These are phyloP conservation scores for Drosophila sordidapex DNA, from an alignment of 2,888 invertebrate genomes.

Conservation along the genomic window DNA sequence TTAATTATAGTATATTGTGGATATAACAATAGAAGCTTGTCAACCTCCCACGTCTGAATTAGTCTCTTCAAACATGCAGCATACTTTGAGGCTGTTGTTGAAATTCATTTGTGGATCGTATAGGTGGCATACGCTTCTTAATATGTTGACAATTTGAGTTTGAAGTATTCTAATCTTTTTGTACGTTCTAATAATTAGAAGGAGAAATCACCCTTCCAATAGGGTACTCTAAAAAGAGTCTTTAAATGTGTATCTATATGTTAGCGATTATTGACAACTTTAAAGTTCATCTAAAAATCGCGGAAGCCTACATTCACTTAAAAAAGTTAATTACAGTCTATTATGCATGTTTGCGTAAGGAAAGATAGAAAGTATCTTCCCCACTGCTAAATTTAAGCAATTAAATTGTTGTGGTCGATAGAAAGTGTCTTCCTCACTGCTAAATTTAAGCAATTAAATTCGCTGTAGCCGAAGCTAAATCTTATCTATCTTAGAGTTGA, in stretches of 20 bases:
- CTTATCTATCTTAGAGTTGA: background rate
- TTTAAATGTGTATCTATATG: background rate
- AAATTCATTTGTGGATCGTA: conserved; percentile 8
- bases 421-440: background rate
- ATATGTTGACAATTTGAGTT: background rate
- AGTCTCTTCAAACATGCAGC: conserved; percentile 6
- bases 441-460: background rate
- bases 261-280: background rate
- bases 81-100: conserved; percentile 31
- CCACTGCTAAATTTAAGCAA: background rate
- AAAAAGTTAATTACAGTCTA: background rate
- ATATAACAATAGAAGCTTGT: background rate
- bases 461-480: background rate
- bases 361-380: background rate
- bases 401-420: background rate
- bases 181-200: background rate
- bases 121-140: background rate
- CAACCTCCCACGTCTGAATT: background rate
- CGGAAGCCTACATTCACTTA: background rate
- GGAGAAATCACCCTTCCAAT: background rate
- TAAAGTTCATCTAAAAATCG: background rate
- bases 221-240: too few relatives aligned
- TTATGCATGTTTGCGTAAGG: background rate
- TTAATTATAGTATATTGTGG: background rate
- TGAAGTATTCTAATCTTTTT: background rate